phyloP scores from a whole-genome alignment of 1,140 invertebrate genomes.

The Schlechtendalia chinensis region DNA sequence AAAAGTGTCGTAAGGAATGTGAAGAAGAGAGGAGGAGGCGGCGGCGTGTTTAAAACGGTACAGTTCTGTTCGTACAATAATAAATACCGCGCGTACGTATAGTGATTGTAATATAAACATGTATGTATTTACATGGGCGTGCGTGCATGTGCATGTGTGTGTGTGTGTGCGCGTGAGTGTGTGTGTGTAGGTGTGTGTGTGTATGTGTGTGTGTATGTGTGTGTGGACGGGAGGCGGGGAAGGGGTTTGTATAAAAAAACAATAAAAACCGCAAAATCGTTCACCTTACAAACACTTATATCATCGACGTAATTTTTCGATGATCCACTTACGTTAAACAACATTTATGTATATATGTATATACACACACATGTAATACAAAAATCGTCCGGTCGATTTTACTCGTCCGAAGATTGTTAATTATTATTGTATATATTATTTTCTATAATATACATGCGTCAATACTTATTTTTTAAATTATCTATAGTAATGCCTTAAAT shows the following conservation, averaged over 20 bases:
- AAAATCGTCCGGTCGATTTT: not conserved
- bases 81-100: not conserved
- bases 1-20: conserved; percentile 31
- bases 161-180: too few species aligned
- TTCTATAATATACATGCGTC: not conserved
- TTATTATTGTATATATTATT: not conserved
- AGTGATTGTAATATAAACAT: conserved; percentile 36
- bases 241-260: not conserved
- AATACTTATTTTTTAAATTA: too few species aligned
- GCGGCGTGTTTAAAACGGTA: conserved; percentile 2
- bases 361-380: not conserved
- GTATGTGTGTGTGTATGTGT: not conserved
- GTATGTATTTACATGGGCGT: conserved; percentile 28
- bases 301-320: not conserved
- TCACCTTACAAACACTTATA: conserved; percentile 13
- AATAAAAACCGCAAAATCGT: not conserved
- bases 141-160: too few species aligned
- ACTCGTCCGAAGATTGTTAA: not conserved
- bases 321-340: conserved; percentile 10
- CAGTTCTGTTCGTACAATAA: conserved; percentile 20
- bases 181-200: too few species aligned
- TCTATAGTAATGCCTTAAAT: too few species aligned
- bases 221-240: not conserved
- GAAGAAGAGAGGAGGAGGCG: not conserved
- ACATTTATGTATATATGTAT: not conserved